phyloP scores from a whole-genome alignment of 2,797 vertebrate species.

The Malacoraja senta region DNA sequence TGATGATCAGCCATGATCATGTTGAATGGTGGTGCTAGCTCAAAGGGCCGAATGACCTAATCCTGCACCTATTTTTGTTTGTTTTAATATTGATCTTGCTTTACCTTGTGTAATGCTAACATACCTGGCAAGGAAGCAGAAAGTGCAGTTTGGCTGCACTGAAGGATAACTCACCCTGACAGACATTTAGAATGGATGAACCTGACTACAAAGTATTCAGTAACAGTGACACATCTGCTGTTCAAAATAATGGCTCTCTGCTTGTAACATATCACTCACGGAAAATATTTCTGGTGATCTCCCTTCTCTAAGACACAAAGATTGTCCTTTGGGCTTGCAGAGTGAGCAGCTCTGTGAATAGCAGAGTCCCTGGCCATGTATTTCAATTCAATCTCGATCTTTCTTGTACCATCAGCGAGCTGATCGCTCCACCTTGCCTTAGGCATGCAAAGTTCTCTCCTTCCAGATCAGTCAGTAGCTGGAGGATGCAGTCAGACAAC shows the following conservation, averaged over 20 bases:
- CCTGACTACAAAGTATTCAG: neutral
- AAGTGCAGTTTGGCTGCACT: neutral
- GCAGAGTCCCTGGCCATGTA: neutral
- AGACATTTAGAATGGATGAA: neutral
- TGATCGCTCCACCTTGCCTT: neutral
- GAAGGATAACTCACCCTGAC: neutral
- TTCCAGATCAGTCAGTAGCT: neutral
- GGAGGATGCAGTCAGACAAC: neutral
- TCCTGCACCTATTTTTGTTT: no score
- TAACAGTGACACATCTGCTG: neutral
- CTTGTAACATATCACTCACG: neutral
- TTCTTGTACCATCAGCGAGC: neutral
- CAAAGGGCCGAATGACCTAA: no score
- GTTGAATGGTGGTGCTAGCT: no score
- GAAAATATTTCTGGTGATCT: neutral
- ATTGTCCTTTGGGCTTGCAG: neutral
- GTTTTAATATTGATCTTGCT: neutral
- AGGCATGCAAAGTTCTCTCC: neutral
- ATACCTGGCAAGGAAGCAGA: neutral
- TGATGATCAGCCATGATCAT: no score
- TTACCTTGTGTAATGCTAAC: neutral
- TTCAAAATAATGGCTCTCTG: neutral
- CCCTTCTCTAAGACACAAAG: neutral
- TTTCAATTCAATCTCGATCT: neutral
- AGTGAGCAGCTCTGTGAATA: neutral